These are phyloP conservation scores for Bombyx huttoni DNA, from an alignment of 2,888 invertebrate species.

Conservation along the genomic window DNA sequence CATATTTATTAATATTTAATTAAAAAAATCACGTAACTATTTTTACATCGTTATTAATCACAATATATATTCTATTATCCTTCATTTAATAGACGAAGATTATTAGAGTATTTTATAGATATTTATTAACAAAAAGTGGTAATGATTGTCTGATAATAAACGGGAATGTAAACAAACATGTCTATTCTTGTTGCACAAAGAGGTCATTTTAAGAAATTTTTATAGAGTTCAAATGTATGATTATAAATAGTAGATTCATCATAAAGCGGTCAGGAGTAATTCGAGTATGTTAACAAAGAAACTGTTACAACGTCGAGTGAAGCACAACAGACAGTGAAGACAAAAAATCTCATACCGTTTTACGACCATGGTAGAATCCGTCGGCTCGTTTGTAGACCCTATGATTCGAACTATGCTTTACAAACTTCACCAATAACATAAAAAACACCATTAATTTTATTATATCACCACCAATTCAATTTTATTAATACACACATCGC, in stretches of 20 bases:
- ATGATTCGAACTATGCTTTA: constrained; percentile 65
- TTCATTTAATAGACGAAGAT: too few species aligned
- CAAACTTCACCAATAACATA: constrained; percentile 54
- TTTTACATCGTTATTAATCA: too few species aligned
- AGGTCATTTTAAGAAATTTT: background rate
- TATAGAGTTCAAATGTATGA: background rate
- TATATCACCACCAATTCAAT: constrained; percentile 61
- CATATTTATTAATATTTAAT: too few species aligned
- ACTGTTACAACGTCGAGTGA: background rate
- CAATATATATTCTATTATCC: too few species aligned
- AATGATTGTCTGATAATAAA: background rate
- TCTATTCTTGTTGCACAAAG: background rate
- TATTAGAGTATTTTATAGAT: too few species aligned
- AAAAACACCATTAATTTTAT: constrained; percentile 67
- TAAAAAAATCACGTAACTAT: too few species aligned
- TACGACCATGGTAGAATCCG: constrained; percentile 74
- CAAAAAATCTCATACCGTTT: constrained; percentile 57
- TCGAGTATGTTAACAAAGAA: background rate
- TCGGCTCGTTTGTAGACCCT: constrained; percentile 70
- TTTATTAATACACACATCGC: constrained; percentile 62
- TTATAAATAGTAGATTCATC: background rate
- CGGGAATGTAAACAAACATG: background rate
- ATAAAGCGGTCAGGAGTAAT: background rate
- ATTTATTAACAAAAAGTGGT: too few species aligned
- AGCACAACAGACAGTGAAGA: constrained; percentile 17